A percentile compares a stretch with the other conserved stretches of the same genome.
Conservation (phyloP, 2,797 vertebrate genomes). For the Schizopygopsis pylzovi region DNA sequence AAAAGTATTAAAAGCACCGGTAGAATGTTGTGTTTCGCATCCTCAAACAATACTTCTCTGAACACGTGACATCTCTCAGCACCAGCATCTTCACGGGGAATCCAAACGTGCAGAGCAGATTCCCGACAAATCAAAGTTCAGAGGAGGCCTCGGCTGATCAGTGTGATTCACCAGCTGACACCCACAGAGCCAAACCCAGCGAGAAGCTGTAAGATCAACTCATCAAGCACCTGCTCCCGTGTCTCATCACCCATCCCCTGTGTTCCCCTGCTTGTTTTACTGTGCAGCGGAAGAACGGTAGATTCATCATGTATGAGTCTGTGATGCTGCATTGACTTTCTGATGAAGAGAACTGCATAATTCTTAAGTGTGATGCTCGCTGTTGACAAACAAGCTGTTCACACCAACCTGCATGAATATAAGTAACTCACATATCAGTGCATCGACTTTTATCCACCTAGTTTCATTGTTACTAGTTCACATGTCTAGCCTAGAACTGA, state of each 20-base stretch:
- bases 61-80: neutral
- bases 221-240: conserved; percentile 41
- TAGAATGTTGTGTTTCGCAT: neutral
- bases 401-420: neutral
- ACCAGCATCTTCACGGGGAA: neutral
- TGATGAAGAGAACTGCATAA: conserved; percentile 14
- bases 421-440: neutral
- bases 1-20: neutral
- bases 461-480: neutral
- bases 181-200: conserved; percentile 39
- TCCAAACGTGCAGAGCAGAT: neutral
- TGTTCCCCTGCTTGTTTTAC: conserved; percentile 31
- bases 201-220: conserved; percentile 30
- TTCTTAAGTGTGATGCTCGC: neutral
- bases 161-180: conserved; percentile 29
- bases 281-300: conserved; percentile 16
- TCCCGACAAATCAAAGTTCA: neutral
- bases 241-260: conserved; percentile 26
- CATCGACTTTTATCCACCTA: neutral
- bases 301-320: conserved; percentile 8
- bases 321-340: conserved; percentile 22
- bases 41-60: neutral
- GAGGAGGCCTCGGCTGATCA: neutral
- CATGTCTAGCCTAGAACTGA: neutral
- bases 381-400: conserved; percentile 22